phyloP scores from a whole-genome alignment of 2,113 vertebrate genomes.

The Gymnarchus niloticus region DNA sequence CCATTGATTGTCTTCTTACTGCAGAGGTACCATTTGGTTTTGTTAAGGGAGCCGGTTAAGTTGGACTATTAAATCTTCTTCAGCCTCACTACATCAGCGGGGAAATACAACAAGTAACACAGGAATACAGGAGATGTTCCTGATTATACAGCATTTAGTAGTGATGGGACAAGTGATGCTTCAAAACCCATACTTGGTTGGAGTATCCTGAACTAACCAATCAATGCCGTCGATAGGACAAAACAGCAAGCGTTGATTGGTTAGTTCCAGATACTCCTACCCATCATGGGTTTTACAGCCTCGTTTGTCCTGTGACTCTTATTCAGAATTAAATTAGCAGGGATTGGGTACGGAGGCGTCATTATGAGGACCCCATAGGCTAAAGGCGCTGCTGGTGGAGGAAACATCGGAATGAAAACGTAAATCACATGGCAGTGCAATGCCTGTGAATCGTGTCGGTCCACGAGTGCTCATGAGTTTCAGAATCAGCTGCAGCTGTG shows the following conservation, averaged over 20 bases:
- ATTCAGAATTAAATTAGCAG: neutral
- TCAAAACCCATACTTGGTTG: no score
- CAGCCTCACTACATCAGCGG: neutral
- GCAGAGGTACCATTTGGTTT: slow-evolving; percentile 33
- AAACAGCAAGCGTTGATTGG: no score
- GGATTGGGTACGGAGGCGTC: neutral
- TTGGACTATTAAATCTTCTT: no score
- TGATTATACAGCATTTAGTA: neutral
- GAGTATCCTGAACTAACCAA: no score
- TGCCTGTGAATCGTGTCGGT: no score
- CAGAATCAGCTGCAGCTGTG: neutral
- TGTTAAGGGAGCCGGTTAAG: neutral
- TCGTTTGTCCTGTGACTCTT: no score
- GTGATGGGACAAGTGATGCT: no score
- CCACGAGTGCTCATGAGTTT: neutral
- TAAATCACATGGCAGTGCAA: neutral
- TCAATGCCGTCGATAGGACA: no score
- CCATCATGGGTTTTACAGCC: no score
- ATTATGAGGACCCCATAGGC: neutral
- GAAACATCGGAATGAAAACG: no score
- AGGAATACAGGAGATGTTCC: neutral
- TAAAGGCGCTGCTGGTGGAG: no score
- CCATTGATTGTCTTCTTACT: slow-evolving; percentile 56
- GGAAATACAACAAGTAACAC: neutral
- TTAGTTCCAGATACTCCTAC: no score